phyloP scores from a whole-genome alignment of 2,113 vertebrate genomes.

The Chloropsis cyanopogon region DNA sequence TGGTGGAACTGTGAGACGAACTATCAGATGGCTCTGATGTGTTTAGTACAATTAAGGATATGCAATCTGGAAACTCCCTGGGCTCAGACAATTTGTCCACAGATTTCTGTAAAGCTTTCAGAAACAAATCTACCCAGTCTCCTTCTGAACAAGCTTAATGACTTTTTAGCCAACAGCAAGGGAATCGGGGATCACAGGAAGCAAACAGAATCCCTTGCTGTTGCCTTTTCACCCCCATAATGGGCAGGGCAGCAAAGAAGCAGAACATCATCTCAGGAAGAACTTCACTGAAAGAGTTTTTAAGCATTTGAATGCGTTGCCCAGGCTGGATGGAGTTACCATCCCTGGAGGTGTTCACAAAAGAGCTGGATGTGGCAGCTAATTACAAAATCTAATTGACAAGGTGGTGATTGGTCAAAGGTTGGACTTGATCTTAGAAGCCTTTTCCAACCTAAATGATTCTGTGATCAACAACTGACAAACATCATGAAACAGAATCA shows the following conservation, averaged over 20 bases:
- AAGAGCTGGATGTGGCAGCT: neutral
- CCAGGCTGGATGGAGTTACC: neutral
- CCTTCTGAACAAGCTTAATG: neutral
- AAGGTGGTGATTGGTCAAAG: neutral
- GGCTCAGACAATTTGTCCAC: neutral
- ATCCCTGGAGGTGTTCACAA: neutral
- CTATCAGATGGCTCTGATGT: slow-evolving; percentile 17
- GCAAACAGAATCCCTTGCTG: neutral
- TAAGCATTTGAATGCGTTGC: neutral
- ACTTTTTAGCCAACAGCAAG: neutral
- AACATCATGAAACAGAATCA: neutral
- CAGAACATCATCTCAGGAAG: neutral
- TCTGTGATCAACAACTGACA: neutral
- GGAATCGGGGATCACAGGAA: neutral
- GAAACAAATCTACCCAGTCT: neutral
- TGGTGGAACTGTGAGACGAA: slow-evolving; percentile 26
- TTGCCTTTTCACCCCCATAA: neutral
- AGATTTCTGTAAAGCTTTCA: neutral
- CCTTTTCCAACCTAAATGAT: neutral
- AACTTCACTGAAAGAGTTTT: neutral
- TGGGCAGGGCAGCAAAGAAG: neutral
- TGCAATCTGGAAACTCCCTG: slow-evolving; percentile 30
- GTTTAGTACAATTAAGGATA: slow-evolving; percentile 38
- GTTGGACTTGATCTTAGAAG: neutral
- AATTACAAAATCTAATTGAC: neutral